Evolutionary conservation across 1,140 invertebrate species (phyloP), one percentile per base, ranked within the genome.

Genomic region (Tenebrio molitor): DNA sequence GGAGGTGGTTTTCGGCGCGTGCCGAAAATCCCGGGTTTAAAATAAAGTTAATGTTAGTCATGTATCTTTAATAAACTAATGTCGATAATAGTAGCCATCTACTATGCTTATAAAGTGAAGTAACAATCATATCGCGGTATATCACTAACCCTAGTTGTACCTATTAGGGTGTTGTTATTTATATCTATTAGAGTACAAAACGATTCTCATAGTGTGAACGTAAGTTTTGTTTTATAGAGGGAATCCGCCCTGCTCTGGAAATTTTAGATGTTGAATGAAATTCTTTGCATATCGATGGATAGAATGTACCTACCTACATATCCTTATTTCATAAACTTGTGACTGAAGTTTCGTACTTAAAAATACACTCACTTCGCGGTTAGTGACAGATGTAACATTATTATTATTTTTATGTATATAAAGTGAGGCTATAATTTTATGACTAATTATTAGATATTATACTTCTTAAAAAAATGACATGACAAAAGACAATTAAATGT

Each of bases 401-500:
- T 39, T 64, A 21, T 36, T n/a, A n/a, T 66, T 65, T 67, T 68
- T 29, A 68, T 68, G 65, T 68, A 68, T 44, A 68, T 68, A 68
- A 68, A 17, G 17, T 68, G 65, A 68, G 65, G 65, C 65, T 68
- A 68, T 68, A 68, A 68, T 46, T 64, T 42, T 68, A 66, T 39
- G 29, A 62, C 21, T 33, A 33, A 33, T 33, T 33, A 39, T 8
- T 62, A 62, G 53, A 12, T 8, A 25, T 23, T 25, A 33, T 29
- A n/a, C n/a, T 62, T 42, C 15, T 25, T 66, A 36, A 36, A 64
- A 19, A 44, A 66, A 44, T 66, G 36, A 42, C 36, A 66, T 44
- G 25, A 76, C 50, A 77, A 74, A 77, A 77, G 76, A 77, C 76
- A 77, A 72, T 76, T 68, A 68, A 74, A 76, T 76, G 76, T 77